Percentiles rank a stretch among this genome's conserved stretches.
Conservation (phyloP, 2,888 invertebrate species). For the Halictus quadricinctus region DNA sequence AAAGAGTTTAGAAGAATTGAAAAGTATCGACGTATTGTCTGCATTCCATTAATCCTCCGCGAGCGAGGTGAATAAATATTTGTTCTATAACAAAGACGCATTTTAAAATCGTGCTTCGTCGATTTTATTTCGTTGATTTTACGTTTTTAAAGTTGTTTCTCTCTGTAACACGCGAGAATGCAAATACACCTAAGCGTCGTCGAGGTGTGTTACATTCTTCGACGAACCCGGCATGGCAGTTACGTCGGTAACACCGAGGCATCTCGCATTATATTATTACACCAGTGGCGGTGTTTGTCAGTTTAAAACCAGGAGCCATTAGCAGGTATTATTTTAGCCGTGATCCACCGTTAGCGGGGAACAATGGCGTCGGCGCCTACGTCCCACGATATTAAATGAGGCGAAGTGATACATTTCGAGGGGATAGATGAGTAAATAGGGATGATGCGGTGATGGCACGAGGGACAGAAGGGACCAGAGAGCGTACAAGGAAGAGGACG, state of each 20-base stretch:
- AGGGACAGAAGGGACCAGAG: slow-evolving; percentile 34
- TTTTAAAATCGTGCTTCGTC: too few species aligned
- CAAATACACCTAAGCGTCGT: too few species aligned
- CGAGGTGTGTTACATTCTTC: not conserved
- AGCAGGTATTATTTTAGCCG: slow-evolving; percentile 77
- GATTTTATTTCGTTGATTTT: too few species aligned
- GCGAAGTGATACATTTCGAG: slow-evolving; percentile 74
- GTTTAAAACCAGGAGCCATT: slow-evolving; percentile 74
- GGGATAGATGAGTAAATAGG: slow-evolving; percentile 72
- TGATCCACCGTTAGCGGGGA: slow-evolving; percentile 72
- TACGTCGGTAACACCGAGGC: slow-evolving; percentile 6
- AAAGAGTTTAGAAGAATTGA: too few species aligned
- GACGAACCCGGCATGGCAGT: not conserved
- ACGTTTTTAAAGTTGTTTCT: too few species aligned
- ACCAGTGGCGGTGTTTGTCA: slow-evolving; percentile 66
- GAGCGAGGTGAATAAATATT: too few species aligned
- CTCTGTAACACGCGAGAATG: too few species aligned
- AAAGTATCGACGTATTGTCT: too few species aligned
- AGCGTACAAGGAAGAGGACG: not conserved
- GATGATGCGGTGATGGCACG: slow-evolving; percentile 63
- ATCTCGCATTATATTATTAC: slow-evolving; percentile 70
- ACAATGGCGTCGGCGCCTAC: slow-evolving; percentile 69
- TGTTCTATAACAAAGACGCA: too few species aligned
- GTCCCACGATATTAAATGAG: slow-evolving; percentile 74
- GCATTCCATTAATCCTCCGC: too few species aligned